These are phyloP conservation scores for Luffia ferchaultella DNA, from an alignment of 2,888 invertebrate species.

Conservation along the genomic window DNA sequence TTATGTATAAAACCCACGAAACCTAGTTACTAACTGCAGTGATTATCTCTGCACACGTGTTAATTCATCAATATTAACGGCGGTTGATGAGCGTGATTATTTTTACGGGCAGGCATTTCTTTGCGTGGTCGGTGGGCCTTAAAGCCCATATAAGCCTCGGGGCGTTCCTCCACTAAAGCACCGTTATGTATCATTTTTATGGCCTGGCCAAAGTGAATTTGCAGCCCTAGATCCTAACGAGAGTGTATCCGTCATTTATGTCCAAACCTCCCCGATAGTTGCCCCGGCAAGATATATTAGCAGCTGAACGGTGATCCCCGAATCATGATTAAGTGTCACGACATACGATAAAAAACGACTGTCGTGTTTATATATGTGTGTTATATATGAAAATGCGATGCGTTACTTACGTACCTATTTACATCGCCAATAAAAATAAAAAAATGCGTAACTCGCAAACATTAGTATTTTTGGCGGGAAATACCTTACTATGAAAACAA, in stretches of 20 bases:
- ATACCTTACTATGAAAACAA: no score
- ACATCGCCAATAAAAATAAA: no score
- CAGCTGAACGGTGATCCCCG: not conserved
- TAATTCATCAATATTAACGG: slow-evolving; percentile 31
- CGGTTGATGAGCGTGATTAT: slow-evolving; percentile 53
- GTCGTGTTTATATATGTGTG: no score
- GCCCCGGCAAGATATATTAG: slow-evolving; percentile 1
- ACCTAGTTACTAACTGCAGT: no score
- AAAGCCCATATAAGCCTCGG: slow-evolving; percentile 34
- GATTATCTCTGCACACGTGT: slow-evolving; percentile 17
- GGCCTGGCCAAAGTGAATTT: slow-evolving; percentile 56
- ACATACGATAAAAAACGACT: no score
- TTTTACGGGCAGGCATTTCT: slow-evolving; percentile 44
- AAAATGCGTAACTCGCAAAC: no score
- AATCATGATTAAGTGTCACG: no score
- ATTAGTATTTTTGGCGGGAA: no score
- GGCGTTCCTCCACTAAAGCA: slow-evolving; percentile 38
- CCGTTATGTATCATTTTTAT: slow-evolving; percentile 58
- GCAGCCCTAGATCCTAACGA: slow-evolving; percentile 45
- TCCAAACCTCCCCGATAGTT: slow-evolving; percentile 20
- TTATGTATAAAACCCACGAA: no score
- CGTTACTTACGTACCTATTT: no score
- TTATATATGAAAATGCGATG: no score
- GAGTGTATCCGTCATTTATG: slow-evolving; percentile 52
- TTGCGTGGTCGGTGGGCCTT: slow-evolving; percentile 23